Percentiles rank a stretch among this genome's conserved stretches.
Conservation (phyloP, 2,888 invertebrate genomes). For the Noctua comes region DNA sequence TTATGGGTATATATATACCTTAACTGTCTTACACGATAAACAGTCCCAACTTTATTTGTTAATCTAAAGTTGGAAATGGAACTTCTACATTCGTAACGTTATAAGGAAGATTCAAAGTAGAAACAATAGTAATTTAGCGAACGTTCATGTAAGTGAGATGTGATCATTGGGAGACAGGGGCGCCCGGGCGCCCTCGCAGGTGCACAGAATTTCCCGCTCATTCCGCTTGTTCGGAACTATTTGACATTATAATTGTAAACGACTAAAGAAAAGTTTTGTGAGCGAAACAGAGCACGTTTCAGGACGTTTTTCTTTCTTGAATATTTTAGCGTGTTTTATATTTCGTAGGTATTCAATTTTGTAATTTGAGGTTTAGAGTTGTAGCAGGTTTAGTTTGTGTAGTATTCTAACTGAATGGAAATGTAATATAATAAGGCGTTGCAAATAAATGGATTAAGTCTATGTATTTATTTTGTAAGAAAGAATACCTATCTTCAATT, state of each 20-base stretch:
- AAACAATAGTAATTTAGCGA: conserved; percentile 47
- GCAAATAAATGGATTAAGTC: neutral
- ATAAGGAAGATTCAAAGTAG: conserved; percentile 36
- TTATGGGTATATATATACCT: neutral
- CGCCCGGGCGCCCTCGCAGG: conserved; percentile 3
- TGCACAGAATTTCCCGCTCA: conserved; percentile 35
- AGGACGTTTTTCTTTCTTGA: conserved; percentile 17
- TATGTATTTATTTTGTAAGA: conserved; percentile 4
- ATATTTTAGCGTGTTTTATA: conserved; percentile 29
- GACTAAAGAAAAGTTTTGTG: conserved; percentile 44
- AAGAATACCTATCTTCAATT: neutral
- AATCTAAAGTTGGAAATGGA: conserved; percentile 37
- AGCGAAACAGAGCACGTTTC: conserved; percentile 25
- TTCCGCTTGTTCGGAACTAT: conserved; percentile 52
- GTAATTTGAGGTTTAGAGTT: conserved; percentile 1
- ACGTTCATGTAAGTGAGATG: conserved; percentile 46
- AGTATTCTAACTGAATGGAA: neutral
- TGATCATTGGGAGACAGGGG: conserved; percentile 28
- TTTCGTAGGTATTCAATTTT: conserved; percentile 27
- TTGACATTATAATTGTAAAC: conserved; percentile 63
- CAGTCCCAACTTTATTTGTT: conserved; percentile 24
- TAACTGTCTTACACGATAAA: conserved; percentile 17
- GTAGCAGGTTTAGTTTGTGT: too few relatives aligned
- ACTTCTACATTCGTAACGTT: neutral
- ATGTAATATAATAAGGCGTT: neutral